phyloP scores from a whole-genome alignment of 2,888 invertebrate species.

The Folsomia manolachei region DNA sequence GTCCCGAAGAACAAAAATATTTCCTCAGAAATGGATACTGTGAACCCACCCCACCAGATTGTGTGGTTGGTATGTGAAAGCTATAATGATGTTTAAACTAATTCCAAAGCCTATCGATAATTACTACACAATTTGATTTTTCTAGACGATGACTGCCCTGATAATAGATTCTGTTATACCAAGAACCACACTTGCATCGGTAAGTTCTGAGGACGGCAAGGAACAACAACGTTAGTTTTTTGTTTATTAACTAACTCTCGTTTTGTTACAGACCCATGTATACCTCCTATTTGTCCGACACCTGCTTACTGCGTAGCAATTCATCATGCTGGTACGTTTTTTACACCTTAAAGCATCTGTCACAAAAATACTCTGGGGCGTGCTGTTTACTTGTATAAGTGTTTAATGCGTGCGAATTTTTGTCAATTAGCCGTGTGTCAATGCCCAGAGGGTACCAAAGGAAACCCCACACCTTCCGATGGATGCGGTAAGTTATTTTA shows the following conservation, averaged over 20 bases:
- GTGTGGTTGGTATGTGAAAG: conserved; percentile 56
- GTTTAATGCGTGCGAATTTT: too few relatives aligned
- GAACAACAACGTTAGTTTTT: too few relatives aligned
- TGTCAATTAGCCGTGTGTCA: not conserved
- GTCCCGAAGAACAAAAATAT: conserved; percentile 68
- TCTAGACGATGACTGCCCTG: conserved; percentile 70
- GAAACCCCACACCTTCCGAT: not conserved
- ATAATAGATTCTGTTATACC: conserved; percentile 70
- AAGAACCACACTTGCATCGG: conserved; percentile 71
- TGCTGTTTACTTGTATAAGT: too few relatives aligned
- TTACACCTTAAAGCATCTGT: not conserved
- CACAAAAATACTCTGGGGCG: too few relatives aligned
- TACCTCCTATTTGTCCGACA: conserved; percentile 63
- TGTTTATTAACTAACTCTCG: too few relatives aligned
- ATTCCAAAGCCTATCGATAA: too few relatives aligned
- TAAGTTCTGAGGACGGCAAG: too few relatives aligned
- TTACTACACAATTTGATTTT: not conserved
- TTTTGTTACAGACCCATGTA: too few relatives aligned
- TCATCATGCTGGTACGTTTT: not conserved
- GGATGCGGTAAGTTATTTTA: not conserved
- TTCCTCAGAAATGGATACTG: conserved; percentile 54
- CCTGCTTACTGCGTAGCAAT: not conserved
- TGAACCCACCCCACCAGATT: conserved; percentile 56
- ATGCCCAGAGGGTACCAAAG: not conserved
- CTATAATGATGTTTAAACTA: too few relatives aligned